Evolutionary conservation across 2,888 invertebrate genomes (phyloP).

Genomic region (Drosophila engyochracea): DNA sequence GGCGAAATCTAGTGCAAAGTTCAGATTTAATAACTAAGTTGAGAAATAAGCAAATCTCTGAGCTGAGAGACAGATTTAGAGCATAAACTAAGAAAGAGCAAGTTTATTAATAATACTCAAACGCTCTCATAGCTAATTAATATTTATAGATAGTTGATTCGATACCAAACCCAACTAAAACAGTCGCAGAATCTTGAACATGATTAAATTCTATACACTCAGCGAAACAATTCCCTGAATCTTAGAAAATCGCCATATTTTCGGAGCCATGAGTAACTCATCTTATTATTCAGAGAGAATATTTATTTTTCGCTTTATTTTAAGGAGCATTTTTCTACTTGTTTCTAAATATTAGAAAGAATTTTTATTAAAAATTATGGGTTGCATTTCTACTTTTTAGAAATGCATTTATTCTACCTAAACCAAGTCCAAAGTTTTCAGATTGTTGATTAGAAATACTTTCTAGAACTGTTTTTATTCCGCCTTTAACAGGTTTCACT

Average conservation of each 20-base stretch:
- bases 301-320: background rate
- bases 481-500: background rate
- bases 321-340: too few relatives aligned
- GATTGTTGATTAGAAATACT: too few relatives aligned
- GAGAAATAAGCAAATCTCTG: background rate
- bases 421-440: too few relatives aligned
- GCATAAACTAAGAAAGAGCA: background rate
- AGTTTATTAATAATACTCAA: background rate
- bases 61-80: background rate
- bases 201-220: background rate
- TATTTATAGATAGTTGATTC: background rate
- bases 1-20: accelerated
- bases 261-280: too few relatives aligned
- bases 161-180: background rate
- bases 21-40: background rate
- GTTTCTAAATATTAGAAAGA: background rate
- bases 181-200: background rate
- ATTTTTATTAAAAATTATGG: background rate
- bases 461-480: too few relatives aligned
- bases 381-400: background rate
- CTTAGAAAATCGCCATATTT: background rate
- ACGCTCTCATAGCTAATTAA: background rate
- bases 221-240: background rate
- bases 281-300: background rate
- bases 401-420: background rate